These are phyloP conservation scores for Rhinogobio ventralis DNA, from an alignment of 2,797 vertebrate genomes.

Conservation along the genomic window DNA sequence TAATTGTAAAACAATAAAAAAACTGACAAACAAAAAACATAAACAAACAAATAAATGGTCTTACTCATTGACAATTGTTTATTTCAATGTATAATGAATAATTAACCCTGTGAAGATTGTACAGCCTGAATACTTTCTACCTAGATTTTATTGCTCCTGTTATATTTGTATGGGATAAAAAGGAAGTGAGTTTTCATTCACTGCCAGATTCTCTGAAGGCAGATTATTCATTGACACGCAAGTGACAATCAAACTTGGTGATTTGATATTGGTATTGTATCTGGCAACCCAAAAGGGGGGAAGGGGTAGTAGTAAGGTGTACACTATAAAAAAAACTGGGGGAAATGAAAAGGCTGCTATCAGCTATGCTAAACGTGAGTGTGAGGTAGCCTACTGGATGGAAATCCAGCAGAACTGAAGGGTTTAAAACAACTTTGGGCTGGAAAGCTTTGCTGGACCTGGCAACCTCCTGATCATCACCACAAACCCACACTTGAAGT, in stretches of 20 bases:
- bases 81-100: conserved; percentile 4
- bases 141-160: neutral
- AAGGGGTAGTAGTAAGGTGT: neutral
- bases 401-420: neutral
- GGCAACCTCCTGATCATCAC: neutral
- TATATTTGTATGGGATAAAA: neutral
- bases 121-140: neutral
- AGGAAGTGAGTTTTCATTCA: neutral
- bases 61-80: neutral
- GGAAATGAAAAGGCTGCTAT: neutral
- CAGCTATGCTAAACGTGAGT: neutral
- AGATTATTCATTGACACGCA: neutral
- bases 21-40: neutral
- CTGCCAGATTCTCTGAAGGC: neutral
- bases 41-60: neutral
- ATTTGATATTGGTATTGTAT: neutral
- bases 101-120: neutral
- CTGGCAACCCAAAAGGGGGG: neutral
- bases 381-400: neutral
- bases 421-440: neutral
- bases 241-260: neutral
- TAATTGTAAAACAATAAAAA: neutral
- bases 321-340: neutral
- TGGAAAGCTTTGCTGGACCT: neutral
- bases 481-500: neutral